phyloP scores from a whole-genome alignment of 2,888 invertebrate species.

The Amphipyra tragopoginis region DNA sequence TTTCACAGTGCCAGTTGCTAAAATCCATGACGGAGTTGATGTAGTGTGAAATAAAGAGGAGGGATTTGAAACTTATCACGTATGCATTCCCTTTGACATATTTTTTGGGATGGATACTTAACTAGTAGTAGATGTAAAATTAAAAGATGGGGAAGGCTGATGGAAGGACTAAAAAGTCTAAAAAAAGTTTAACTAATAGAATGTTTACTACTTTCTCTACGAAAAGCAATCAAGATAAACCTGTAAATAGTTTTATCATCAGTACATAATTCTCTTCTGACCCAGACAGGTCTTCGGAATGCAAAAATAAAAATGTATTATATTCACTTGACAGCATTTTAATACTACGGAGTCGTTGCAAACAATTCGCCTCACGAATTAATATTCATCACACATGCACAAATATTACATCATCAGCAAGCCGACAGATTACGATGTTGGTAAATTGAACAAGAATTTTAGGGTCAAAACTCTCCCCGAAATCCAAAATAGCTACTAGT shows the following conservation, averaged over 20 bases:
- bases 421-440: constrained; percentile 2
- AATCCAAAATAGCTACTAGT: too few species aligned
- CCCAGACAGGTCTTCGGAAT: not conserved
- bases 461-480: too few species aligned
- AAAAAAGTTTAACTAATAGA: not conserved
- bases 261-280: constrained; percentile 22
- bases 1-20: constrained; percentile 26
- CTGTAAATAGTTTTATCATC: not conserved
- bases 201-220: too few species aligned
- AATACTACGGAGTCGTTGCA: constrained; percentile 20
- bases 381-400: constrained; percentile 52
- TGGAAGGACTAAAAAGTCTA: not conserved
- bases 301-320: not conserved
- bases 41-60: not conserved
- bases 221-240: not conserved
- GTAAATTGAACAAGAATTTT: not conserved
- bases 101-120: too few species aligned
- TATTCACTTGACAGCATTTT: constrained; percentile 39
- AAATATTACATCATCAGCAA: constrained; percentile 54
- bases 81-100: too few species aligned
- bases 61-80: not conserved
- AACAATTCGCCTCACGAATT: constrained; percentile 45
- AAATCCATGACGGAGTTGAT: constrained; percentile 13
- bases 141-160: too few species aligned
- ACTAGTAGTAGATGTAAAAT: too few species aligned